A percentile compares a stretch with the other conserved stretches of the same genome.
Conservation (phyloP, 2,888 invertebrate genomes). For the Drosophila buzzatii region DNA sequence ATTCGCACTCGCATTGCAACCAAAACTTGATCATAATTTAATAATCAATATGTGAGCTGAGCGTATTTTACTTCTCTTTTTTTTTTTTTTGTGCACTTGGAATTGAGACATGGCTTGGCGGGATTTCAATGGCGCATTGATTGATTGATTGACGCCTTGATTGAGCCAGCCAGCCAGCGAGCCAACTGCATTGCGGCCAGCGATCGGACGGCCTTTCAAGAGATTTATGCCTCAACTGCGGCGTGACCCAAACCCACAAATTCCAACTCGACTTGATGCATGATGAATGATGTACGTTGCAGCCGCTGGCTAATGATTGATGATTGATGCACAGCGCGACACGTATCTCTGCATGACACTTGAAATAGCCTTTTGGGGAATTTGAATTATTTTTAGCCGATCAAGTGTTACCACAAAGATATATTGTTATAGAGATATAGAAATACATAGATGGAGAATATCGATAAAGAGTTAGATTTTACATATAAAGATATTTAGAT, state of each 20-base stretch:
- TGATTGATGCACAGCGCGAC: background rate
- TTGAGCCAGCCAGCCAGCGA: slow-evolving; percentile 33
- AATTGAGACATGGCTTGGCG: slow-evolving; percentile 34
- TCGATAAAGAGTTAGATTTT: background rate
- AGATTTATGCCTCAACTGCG: slow-evolving; percentile 30
- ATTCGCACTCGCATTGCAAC: slow-evolving; percentile 6
- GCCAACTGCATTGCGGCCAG: slow-evolving; percentile 46
- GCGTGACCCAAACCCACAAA: slow-evolving; percentile 48
- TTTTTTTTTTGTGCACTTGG: slow-evolving; percentile 33
- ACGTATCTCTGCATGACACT: background rate
- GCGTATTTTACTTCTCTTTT: slow-evolving; percentile 7
- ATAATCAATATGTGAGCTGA: slow-evolving; percentile 51
- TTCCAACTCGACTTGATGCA: slow-evolving; percentile 16
- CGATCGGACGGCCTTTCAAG: slow-evolving; percentile 30
- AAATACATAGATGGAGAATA: background rate
- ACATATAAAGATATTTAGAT: background rate
- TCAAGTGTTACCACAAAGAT: background rate
- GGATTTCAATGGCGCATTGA: slow-evolving; percentile 67
- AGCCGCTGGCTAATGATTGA: background rate
- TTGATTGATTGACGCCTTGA: slow-evolving; percentile 57
- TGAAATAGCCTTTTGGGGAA: background rate
- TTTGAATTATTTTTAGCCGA: background rate
- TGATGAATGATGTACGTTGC: slow-evolving; percentile 1
- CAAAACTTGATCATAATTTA: slow-evolving; percentile 66
- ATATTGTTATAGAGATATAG: background rate